Evolutionary conservation across 2,797 vertebrate genomes (phyloP).

Genomic region (Euthynnus affinis): DNA sequence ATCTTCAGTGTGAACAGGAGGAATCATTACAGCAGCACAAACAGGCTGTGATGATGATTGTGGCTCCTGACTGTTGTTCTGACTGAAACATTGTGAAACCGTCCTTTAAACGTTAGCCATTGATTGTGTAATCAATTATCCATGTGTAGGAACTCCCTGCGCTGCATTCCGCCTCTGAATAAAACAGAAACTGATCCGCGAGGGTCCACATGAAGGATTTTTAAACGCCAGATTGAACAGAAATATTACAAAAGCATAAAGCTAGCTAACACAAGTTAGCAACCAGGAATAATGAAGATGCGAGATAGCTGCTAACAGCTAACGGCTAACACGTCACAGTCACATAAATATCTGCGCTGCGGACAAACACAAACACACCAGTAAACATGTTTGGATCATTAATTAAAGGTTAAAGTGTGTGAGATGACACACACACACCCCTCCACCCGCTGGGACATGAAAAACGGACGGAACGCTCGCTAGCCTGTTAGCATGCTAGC

Average conservation of each 20-base stretch:
- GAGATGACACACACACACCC: not conserved
- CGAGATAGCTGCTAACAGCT: constrained; percentile 58
- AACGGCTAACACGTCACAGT: constrained; percentile 51
- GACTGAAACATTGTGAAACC: too few species aligned
- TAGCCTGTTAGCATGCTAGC: constrained; percentile 67
- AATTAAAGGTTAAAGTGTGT: not conserved
- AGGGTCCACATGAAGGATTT: too few species aligned
- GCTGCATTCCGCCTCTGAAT: too few species aligned
- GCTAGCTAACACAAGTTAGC: constrained; percentile 48
- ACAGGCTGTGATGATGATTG: too few species aligned
- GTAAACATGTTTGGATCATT: not conserved
- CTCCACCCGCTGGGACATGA: not conserved
- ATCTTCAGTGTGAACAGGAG: too few species aligned
- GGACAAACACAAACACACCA: fast-evolving
- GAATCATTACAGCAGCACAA: too few species aligned
- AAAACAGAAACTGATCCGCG: too few species aligned
- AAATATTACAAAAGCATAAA: constrained; percentile 6
- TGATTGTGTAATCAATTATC: too few species aligned
- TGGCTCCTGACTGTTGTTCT: too few species aligned
- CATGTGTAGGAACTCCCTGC: too few species aligned
- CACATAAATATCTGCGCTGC: not conserved
- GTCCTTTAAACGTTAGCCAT: too few species aligned
- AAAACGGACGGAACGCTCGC: constrained; percentile 21
- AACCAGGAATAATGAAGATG: constrained; percentile 66
- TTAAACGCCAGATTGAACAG: not conserved